phyloP scores from a whole-genome alignment of 1,140 invertebrate species.

The Dinoponera quadriceps region DNA sequence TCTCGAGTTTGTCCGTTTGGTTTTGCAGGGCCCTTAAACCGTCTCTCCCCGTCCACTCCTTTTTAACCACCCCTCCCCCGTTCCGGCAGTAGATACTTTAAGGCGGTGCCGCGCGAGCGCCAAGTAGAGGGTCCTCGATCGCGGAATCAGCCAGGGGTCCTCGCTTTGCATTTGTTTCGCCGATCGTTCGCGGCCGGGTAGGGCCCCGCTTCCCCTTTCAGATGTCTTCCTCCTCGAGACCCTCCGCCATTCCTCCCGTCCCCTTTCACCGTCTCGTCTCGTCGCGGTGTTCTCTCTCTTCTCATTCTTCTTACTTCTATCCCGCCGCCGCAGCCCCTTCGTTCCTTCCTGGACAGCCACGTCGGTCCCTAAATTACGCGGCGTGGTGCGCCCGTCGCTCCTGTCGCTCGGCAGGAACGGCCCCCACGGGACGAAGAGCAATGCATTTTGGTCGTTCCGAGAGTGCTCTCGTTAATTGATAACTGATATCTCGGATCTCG shows the following conservation, averaged over 20 bases:
- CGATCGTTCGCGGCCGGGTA: slow-evolving; percentile 70
- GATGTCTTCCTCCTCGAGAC: slow-evolving; percentile 75
- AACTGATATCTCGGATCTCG: slow-evolving; percentile 82
- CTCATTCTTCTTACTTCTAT: slow-evolving; percentile 67
- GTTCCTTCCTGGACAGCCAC: slow-evolving; percentile 71
- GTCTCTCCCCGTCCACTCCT: too few relatives aligned
- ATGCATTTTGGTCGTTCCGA: slow-evolving; percentile 76
- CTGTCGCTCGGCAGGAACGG: slow-evolving; percentile 55
- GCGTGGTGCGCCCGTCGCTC: slow-evolving; percentile 42
- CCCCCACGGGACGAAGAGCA: slow-evolving; percentile 69
- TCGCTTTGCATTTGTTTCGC: slow-evolving; percentile 84
- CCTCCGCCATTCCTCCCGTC: slow-evolving; percentile 62
- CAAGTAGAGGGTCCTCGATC: slow-evolving; percentile 68
- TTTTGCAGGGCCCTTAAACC: slow-evolving; percentile 37
- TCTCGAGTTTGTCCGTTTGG: slow-evolving; percentile 77
- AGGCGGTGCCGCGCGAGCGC: slow-evolving; percentile 75
- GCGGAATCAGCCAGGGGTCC: slow-evolving; percentile 65
- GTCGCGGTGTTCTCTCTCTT: slow-evolving; percentile 56
- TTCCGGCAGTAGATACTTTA: slow-evolving; percentile 80
- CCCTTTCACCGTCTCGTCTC: slow-evolving; percentile 53
- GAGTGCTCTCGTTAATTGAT: slow-evolving; percentile 82
- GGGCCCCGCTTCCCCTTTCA: slow-evolving; percentile 77
- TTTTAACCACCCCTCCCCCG: slow-evolving; percentile 4
- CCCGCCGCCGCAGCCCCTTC: slow-evolving; percentile 43
- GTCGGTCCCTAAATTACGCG: slow-evolving; percentile 81